Conservation (phyloP, 2,888 invertebrate genomes). For the Trilocha varians region DNA sequence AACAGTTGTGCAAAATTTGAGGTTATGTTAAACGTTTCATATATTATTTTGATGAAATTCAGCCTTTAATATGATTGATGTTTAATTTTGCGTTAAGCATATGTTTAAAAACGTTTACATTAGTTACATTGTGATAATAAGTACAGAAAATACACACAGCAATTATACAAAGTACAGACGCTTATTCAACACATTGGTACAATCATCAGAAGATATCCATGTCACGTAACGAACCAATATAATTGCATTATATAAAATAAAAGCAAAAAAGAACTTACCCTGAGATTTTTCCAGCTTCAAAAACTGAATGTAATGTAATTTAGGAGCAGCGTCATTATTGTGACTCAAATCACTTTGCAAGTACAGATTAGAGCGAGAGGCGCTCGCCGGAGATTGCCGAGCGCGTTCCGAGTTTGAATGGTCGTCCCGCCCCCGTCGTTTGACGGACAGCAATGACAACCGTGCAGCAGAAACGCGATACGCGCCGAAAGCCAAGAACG, state of each 20-base stretch:
- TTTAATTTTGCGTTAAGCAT: no score
- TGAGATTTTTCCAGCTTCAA: constrained; percentile 10
- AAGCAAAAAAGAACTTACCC: constrained; percentile 36
- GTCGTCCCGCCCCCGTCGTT: constrained; percentile 38
- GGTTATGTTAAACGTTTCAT: constrained; percentile 31
- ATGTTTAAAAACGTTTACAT: no score
- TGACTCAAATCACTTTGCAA: constrained; percentile 55
- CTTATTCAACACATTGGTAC: constrained; percentile 19
- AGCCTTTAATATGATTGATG: no score
- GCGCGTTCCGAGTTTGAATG: constrained; percentile 37
- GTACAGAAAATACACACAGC: constrained; percentile 3
- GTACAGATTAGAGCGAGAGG: constrained; percentile 28
- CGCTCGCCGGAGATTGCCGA: constrained; percentile 47
- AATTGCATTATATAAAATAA: constrained; percentile 7
- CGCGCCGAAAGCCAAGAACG: constrained; percentile 47
- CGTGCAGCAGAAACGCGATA: constrained; percentile 47
- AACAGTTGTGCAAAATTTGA: constrained; percentile 25
- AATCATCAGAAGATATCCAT: background rate
- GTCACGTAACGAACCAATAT: background rate
- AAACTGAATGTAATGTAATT: constrained; percentile 23
- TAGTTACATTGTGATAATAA: background rate
- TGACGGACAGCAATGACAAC: constrained; percentile 36
- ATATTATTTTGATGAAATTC: constrained; percentile 7
- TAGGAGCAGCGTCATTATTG: constrained; percentile 22
- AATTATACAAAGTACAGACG: constrained; percentile 26